phyloP scores from a whole-genome alignment of 2,888 invertebrate species.

The Philaethria dido region DNA sequence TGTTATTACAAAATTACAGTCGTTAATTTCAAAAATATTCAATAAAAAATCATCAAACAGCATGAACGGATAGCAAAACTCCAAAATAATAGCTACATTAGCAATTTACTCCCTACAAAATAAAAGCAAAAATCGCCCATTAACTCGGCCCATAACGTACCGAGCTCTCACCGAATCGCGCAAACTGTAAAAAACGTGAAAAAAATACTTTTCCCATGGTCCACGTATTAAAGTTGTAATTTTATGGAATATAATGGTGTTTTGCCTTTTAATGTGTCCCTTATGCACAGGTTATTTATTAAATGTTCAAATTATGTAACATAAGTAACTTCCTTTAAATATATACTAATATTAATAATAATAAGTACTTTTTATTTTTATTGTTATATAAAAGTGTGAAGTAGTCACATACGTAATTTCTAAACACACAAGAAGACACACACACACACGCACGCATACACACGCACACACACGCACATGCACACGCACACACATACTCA shows the following conservation, averaged over 20 bases:
- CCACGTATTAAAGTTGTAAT: conserved; percentile 68
- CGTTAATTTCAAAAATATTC: conserved; percentile 16
- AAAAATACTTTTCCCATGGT: conserved; percentile 68
- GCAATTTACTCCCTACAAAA: conserved; percentile 49
- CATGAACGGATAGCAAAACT: conserved; percentile 29
- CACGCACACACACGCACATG: too few species aligned
- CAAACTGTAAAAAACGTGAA: conserved; percentile 69
- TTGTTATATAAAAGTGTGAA: too few species aligned
- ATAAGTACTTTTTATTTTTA: too few species aligned
- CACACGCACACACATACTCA: too few species aligned
- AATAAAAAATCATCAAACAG: conserved; percentile 25
- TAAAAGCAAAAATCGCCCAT: conserved; percentile 57
- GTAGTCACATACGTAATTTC: too few species aligned
- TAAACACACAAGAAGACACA: too few species aligned
- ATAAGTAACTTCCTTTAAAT: background rate
- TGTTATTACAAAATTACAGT: conserved; percentile 21
- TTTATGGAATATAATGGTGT: conserved; percentile 21
- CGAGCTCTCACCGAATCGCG: conserved; percentile 76
- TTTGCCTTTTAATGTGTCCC: conserved; percentile 14
- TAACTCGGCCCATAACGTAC: conserved; percentile 69
- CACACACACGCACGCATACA: too few species aligned
- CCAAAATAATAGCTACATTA: conserved; percentile 39
- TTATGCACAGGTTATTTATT: background rate
- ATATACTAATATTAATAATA: too few species aligned
- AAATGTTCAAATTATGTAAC: background rate